Conservation (phyloP, 2,113 vertebrate genomes). For the Thermophis baileyi region DNA sequence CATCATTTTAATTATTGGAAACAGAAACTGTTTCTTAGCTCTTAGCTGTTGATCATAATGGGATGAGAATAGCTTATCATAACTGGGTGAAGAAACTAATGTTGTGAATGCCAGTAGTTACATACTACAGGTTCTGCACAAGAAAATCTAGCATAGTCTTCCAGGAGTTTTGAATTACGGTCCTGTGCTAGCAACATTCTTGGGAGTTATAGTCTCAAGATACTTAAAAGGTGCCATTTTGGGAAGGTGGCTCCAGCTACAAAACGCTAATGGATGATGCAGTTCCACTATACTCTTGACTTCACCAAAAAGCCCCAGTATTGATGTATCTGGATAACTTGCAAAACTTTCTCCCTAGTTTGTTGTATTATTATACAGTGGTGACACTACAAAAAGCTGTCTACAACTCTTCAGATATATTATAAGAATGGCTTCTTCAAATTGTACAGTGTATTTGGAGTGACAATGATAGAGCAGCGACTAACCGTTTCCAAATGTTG, state of each 20-base stretch:
- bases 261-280: not conserved
- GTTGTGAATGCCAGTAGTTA: not conserved
- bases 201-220: not conserved
- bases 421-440: not conserved
- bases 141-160: not conserved
- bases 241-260: not conserved
- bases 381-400: not conserved
- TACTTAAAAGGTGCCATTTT: not conserved
- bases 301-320: not conserved
- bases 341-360: not conserved
- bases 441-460: not conserved
- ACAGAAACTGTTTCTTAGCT: not conserved
- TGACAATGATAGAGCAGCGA: not conserved
- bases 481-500: not conserved
- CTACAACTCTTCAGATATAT: not conserved
- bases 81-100: not conserved
- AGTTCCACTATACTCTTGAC: not conserved
- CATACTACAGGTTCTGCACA: not conserved
- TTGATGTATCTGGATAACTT: not conserved
- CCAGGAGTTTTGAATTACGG: not conserved
- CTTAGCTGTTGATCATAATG: not conserved
- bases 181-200: not conserved
- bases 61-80: not conserved
- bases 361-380: not conserved
- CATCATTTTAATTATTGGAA: not conserved